Evolutionary conservation across 2,113 vertebrate species (phyloP).

Genomic region (Gallinago undulata): DNA sequence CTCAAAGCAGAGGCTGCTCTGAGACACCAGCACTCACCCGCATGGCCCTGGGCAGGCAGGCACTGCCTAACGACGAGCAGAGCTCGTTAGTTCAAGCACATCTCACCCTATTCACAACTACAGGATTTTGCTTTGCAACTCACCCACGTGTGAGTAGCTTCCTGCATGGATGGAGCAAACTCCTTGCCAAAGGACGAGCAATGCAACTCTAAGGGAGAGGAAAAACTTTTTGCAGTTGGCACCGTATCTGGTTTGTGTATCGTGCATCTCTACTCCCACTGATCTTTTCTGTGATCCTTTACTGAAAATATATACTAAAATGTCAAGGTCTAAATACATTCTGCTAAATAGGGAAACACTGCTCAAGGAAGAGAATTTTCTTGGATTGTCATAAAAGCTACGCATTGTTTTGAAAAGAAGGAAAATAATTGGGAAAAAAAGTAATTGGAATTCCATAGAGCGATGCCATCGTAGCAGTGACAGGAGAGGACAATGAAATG

Average conservation of each 20-base stretch:
- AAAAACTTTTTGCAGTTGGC: not conserved
- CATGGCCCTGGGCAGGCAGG: not conserved
- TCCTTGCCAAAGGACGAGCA: not conserved
- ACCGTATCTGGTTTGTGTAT: not conserved
- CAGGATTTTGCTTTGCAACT: not conserved
- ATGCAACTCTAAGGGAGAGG: not conserved
- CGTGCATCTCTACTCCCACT: not conserved
- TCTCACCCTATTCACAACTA: not conserved
- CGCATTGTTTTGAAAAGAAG: not conserved
- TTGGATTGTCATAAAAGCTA: not conserved
- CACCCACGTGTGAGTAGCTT: not conserved
- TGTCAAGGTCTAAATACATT: not conserved
- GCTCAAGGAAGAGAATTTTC: not conserved
- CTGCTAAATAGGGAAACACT: not conserved
- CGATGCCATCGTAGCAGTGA: not conserved
- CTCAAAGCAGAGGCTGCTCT: not conserved
- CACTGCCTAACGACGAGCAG: no score
- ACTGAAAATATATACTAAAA: not conserved
- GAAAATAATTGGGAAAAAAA: not conserved
- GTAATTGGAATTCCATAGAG: not conserved
- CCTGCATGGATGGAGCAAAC: not conserved
- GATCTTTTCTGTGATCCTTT: not conserved
- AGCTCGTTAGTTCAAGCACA: not conserved
- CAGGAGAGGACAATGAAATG: not conserved
- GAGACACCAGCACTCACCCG: not conserved